Base-by-base conservation (phyloP, 2,797 vertebrate genomes). In the Karalla daura region DNA sequence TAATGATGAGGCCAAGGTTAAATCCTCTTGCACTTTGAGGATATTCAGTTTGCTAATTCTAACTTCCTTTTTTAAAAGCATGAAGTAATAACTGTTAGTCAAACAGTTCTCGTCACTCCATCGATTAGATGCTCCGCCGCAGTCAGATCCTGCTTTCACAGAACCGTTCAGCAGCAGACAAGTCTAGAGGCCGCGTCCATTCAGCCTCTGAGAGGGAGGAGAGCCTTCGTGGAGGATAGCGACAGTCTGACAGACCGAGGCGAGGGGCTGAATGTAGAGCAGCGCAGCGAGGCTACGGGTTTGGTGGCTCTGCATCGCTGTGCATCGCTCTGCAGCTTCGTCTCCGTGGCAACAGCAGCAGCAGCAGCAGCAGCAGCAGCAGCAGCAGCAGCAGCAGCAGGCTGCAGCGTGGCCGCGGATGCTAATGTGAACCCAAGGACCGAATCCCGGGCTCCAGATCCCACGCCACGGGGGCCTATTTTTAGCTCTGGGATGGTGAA, bases 261-360 rank as follows among this genome's bases (percentile, higher is more conserved):
- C 44, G 23, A 30, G 63, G 74, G 51, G 63, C 18, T 54, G 63
- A 83, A 76, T 68, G 46, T 45, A 60, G 67, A 71, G 49, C 45
- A 24, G 27, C 61, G 66, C 8, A 30, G 15, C n/a, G 35, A 15
- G 46, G 17, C 27, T 18, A 11, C 20, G 32, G 21, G 36, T 14
- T 53, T 0, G 20, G 18, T 60, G 58, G 39, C 62, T 59, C 5
- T 5, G 35, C 50, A 4, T 32, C 15, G 63, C 51, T 55, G n/a
- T n/a, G n/a, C n/a, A n/a, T 72, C 20, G 41, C 47, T 78, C 25
- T 63, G 58, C 23, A 1, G 47, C 46, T 5, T n/a, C n/a, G 39
- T 90, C 77, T 89, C 87, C 86, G 50, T 88, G 68, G 89, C 85
- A 88, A 91, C 89, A 86, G 79, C n/a, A 83, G 78, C 76, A 51